These are phyloP conservation scores for Scomberomorus guttatus DNA, from an alignment of 2,797 vertebrate genomes.

Conservation along the genomic window DNA sequence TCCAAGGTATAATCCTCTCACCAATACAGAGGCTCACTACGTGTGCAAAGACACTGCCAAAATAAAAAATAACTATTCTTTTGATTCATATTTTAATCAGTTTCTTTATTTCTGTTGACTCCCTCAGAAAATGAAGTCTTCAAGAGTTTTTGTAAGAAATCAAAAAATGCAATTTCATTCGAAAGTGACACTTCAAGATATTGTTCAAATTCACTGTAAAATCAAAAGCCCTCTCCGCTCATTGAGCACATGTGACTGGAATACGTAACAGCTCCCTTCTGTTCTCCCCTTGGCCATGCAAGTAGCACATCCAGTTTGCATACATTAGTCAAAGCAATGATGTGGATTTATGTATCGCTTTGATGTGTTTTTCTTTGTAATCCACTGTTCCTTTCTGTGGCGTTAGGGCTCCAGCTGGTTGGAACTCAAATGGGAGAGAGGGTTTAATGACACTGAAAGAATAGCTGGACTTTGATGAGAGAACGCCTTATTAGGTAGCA, in stretches of 20 bases:
- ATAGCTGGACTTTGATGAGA: conserved; percentile 16
- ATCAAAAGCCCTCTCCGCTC: conserved; percentile 43
- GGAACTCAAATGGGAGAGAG: conserved; percentile 25
- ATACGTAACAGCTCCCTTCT: conserved; percentile 37
- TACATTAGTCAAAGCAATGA: conserved; percentile 67
- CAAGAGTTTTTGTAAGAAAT: not conserved
- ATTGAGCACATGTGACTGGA: conserved; percentile 29
- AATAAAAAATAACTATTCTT: not conserved
- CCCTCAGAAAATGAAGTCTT: conserved; percentile 2
- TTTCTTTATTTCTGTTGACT: not conserved
- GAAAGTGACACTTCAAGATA: conserved; percentile 26
- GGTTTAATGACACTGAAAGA: conserved; percentile 32
- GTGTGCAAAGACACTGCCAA: too few relatives aligned
- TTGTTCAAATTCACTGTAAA: conserved; percentile 17
- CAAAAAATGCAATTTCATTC: conserved; percentile 1
- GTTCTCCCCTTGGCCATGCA: conserved; percentile 42
- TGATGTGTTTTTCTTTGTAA: conserved; percentile 75
- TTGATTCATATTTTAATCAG: not conserved
- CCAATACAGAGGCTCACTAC: not conserved
- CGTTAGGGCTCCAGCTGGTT: conserved; percentile 1
- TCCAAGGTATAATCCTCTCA: not conserved
- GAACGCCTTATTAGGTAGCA: not conserved
- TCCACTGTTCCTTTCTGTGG: conserved; percentile 51
- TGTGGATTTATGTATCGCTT: conserved; percentile 74
- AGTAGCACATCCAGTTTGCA: conserved; percentile 62